Evolutionary conservation across 37 sponge, comb jelly and placozoan species (phyloP).

Genomic region (Lycopodina hypogea): DNA sequence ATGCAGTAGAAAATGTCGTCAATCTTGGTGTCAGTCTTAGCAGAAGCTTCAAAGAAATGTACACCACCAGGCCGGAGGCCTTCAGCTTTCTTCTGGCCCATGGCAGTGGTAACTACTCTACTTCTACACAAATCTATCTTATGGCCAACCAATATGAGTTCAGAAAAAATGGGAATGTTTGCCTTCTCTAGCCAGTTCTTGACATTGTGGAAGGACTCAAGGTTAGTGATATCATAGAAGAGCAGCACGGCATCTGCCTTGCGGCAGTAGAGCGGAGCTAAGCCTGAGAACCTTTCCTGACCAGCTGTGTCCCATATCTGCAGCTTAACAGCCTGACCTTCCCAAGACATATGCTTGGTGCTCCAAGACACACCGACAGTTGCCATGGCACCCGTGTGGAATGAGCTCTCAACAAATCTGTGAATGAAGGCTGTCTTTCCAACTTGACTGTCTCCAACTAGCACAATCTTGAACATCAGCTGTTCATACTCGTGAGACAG

Average conservation of each 20-base stretch:
- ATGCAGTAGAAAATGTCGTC: conserved; percentile 51
- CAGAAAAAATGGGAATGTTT: conserved; percentile 44
- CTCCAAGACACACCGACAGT: conserved; percentile 84
- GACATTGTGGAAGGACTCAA: conserved; percentile 58
- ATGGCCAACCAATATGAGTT: conserved; percentile 72
- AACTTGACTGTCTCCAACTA: conserved; percentile 83
- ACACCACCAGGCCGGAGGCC: conserved; percentile 26
- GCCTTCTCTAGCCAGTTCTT: conserved; percentile 63
- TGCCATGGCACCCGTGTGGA: conserved; percentile 44
- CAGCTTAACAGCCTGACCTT: conserved; percentile 20
- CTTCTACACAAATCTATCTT: conserved; percentile 62
- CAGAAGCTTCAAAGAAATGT: conserved; percentile 73
- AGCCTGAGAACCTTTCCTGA: conserved; percentile 76
- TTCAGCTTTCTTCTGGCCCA: conserved; percentile 41
- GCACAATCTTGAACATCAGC: conserved; percentile 77
- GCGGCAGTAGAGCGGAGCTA: conserved; percentile 76
- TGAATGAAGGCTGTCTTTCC: conserved; percentile 78
- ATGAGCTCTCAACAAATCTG: conserved; percentile 62
- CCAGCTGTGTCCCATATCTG: conserved; percentile 91
- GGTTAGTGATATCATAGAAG: conserved; percentile 75
- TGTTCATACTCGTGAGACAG: conserved; percentile 33
- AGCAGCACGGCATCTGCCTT: conserved; percentile 81
- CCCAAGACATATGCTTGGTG: conserved; percentile 52
- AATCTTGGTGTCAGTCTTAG: conserved; percentile 54
- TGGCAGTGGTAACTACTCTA: conserved; percentile 45